Evolutionary conservation across 2,797 vertebrate genomes (phyloP), one percentile per base, ranked within the genome.

Genomic region (Paramormyrops hopkinsi): DNA sequence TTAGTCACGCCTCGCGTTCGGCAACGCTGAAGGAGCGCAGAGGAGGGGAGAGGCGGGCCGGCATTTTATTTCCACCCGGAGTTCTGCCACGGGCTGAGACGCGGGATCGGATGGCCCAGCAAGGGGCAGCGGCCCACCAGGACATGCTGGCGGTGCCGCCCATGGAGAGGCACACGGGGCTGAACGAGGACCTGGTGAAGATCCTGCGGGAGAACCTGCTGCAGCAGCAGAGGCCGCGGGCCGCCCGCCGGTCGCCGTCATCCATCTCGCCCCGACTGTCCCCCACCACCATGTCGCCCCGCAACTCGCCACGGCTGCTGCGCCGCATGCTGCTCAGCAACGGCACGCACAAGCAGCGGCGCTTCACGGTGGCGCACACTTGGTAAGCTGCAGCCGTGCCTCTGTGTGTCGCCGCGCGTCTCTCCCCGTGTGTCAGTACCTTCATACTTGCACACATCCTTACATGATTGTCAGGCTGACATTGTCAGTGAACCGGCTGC

Each of bases 351-450:
- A 99, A 99, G 92, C 98, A 99, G 95, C 95, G 98, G 92, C 96
- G 98, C 87, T 99, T 99, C 96, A 99, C 98, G 0, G 98, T 99
- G 90, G 98, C 98, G 88, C 98, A 99, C 95, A 99, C 98, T 92
- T 99, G 98, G 98, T 88, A 82, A 59, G 89, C 65, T n/a, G 46
- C 44, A 37, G 44, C 44, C 5, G 14, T 86, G 9, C 5, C 5
- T 87, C n/a, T 82, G 11, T 82, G 88, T 85, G 22, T 88, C 56
- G 22, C 22, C 44, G 50, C 22, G 14, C 51, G 56, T 88, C 53
- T 87, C 51, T 88, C 44, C 2, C 48, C 84, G 46, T 29, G 59
- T 65, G 25, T 65, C 62, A 4, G 65, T 37, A 5, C 29, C 65
- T 37, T 73, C 29, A 73, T 33, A 33, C 25, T 11, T 4, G 3